phyloP scores from a whole-genome alignment of 1,140 invertebrate species.

The Drosophila dunni region DNA sequence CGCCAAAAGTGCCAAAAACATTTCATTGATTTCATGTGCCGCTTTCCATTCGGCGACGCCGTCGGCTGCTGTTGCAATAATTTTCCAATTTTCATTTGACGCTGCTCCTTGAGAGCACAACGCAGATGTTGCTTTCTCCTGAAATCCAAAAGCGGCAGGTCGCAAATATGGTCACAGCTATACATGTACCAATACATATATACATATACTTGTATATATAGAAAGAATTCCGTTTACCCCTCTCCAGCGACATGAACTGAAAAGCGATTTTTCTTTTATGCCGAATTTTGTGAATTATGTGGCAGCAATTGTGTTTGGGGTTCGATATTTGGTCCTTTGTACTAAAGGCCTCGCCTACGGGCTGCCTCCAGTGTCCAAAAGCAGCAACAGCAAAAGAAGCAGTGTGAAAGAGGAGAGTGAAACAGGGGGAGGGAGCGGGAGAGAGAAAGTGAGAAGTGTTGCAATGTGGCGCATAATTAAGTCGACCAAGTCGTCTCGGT shows the following conservation, averaged over 20 bases:
- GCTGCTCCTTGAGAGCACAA: slow-evolving; percentile 63
- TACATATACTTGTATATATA: too few relatives aligned
- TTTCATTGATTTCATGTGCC: slow-evolving; percentile 71
- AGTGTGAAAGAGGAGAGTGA: background rate
- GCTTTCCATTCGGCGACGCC: slow-evolving; percentile 3
- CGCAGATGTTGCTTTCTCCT: slow-evolving; percentile 64
- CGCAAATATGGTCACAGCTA: slow-evolving; percentile 39
- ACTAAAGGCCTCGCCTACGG: slow-evolving; percentile 40
- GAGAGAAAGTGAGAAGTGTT: slow-evolving; percentile 21
- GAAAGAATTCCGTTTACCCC: background rate
- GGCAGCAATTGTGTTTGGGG: slow-evolving; percentile 68
- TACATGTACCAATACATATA: background rate
- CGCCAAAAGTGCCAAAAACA: slow-evolving; percentile 80
- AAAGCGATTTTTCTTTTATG: slow-evolving; percentile 73
- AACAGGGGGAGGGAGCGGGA: background rate
- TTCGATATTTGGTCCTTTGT: slow-evolving; percentile 61
- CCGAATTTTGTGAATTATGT: slow-evolving; percentile 70
- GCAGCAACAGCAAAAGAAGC: background rate
- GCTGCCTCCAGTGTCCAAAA: background rate
- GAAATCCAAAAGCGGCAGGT: slow-evolving; percentile 25
- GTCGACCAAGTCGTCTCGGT: slow-evolving; percentile 50
- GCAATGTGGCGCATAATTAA: slow-evolving; percentile 67
- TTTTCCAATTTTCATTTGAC: slow-evolving; percentile 79
- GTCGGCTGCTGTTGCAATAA: slow-evolving; percentile 73
- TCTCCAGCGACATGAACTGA: slow-evolving; percentile 28